Conservation (phyloP, 2,888 invertebrate species). For the Glaucopsyche alexis region DNA sequence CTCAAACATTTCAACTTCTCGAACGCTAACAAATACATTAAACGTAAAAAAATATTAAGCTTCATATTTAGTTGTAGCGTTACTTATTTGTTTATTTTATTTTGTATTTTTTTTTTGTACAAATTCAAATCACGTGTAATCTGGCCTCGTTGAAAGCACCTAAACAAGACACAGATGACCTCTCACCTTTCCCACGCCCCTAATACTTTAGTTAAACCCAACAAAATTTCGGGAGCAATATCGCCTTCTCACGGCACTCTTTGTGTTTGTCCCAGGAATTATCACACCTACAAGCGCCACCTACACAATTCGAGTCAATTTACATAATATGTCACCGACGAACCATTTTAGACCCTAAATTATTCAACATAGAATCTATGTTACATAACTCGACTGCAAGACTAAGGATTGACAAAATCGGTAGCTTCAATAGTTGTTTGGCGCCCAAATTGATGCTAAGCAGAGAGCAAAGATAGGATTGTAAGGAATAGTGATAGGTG, state of each 20-base stretch:
- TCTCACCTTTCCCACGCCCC: constrained; percentile 75
- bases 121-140: constrained; percentile 13
- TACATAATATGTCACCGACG: constrained; percentile 46
- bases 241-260: constrained; percentile 73
- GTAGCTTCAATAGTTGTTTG: constrained; percentile 51
- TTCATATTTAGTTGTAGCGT: background rate
- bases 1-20: constrained; percentile 9
- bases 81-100: background rate
- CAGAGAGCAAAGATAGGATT: constrained; percentile 54
- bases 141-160: background rate
- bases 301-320: constrained; percentile 57
- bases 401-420: constrained; percentile 64
- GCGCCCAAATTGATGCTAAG: constrained; percentile 61
- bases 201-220: constrained; percentile 66
- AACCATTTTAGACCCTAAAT: constrained; percentile 55
- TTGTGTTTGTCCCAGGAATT: constrained; percentile 73
- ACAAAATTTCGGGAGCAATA: constrained; percentile 66
- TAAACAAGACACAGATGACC: constrained; percentile 45
- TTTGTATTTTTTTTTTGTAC: background rate
- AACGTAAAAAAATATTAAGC: constrained; percentile 6
- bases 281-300: constrained; percentile 74
- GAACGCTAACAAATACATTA: background rate
- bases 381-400: constrained; percentile 43
- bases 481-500: constrained; percentile 43
- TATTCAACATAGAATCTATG: constrained; percentile 49